phyloP scores from a whole-genome alignment of 2,888 invertebrate genomes.

The Rutpela maculata region DNA sequence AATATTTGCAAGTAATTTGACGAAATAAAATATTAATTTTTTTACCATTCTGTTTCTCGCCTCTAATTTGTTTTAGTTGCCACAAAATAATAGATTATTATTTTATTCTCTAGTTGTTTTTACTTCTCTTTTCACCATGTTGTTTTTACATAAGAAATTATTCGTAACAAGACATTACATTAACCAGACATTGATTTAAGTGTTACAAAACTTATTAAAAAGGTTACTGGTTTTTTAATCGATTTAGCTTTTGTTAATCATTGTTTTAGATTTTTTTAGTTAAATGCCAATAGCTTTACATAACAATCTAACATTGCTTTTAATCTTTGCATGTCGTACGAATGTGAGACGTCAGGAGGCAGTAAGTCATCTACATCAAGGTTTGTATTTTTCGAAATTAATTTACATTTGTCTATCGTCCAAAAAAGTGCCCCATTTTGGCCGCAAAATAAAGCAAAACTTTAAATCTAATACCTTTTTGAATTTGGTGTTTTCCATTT shows the following conservation, averaged over 20 bases:
- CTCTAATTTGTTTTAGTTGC: not conserved
- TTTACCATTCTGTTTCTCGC: not conserved
- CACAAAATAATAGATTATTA: not conserved
- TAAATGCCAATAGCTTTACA: slow-evolving; percentile 47
- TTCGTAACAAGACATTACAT: not conserved
- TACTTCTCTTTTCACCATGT: slow-evolving; percentile 37
- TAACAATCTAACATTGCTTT: slow-evolving; percentile 68
- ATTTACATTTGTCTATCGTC: not conserved
- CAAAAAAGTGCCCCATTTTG: slow-evolving; percentile 13
- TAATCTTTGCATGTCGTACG: slow-evolving; percentile 83
- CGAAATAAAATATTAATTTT: not conserved
- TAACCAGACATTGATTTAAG: slow-evolving; percentile 26
- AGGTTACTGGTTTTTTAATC: slow-evolving; percentile 34
- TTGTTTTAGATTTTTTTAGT: slow-evolving; percentile 48
- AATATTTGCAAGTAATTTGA: not conserved
- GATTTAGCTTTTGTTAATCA: slow-evolving; percentile 22
- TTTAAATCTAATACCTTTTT: no score
- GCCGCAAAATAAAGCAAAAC: no score
- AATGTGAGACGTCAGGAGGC: slow-evolving; percentile 82
- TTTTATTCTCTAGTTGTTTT: not conserved
- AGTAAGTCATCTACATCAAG: slow-evolving; percentile 76
- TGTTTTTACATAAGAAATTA: slow-evolving; percentile 8
- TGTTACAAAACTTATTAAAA: slow-evolving; percentile 28
- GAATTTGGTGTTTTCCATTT: no score
- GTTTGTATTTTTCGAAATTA: slow-evolving; percentile 64